Evolutionary conservation across 1,140 invertebrate species (phyloP), one percentile per base, ranked within the genome.

Genomic region (Drosophila jambulina): DNA sequence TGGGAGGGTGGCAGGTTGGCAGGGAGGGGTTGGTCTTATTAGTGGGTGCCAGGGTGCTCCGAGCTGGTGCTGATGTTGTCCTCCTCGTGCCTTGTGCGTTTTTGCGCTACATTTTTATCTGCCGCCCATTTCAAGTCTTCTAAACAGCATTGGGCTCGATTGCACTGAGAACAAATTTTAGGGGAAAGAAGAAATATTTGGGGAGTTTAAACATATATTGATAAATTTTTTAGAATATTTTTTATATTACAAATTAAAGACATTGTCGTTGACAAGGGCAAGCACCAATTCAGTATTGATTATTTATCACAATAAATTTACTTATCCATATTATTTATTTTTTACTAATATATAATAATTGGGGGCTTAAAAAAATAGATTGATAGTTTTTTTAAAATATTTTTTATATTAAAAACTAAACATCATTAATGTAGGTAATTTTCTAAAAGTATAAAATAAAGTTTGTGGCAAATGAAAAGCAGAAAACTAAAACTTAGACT

Each of bases 91-190:
- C 53, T 54, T 38, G 38, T 53, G 51, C 51, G 27, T 51, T 29
- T 62, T 21, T 29, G 48, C 43, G 70, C 59, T 65, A 78, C 68
- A 85, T 81, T 85, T 85, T 85, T 85, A 85, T 85, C 82, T 58
- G 74, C 59, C 82, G 80, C 84, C 80, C 77, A 85, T 85, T 85
- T 81, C 77, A 56, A 79, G 80, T 76, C 80, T 68, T 87, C 83
- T 83, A 87, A 88, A 88, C 84, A 88, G 62, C 77, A 64, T 71
- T 68, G 29, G 34, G 38, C n/a, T 61, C 38, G 46, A 15, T 10
- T 6, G 13, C 36, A 67, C 62, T 17, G 48, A n/a, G n/a, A 68
- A 23, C 34, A 53, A 42, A 21, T 5, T 0, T 13, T 23, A 4
- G 10, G 1, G n/a, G 2, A n/a, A 0, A 15, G 3, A 1, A 4